Base-by-base conservation (phyloP, 2,113 vertebrate genomes). In the Cyanoderma ruficeps region DNA sequence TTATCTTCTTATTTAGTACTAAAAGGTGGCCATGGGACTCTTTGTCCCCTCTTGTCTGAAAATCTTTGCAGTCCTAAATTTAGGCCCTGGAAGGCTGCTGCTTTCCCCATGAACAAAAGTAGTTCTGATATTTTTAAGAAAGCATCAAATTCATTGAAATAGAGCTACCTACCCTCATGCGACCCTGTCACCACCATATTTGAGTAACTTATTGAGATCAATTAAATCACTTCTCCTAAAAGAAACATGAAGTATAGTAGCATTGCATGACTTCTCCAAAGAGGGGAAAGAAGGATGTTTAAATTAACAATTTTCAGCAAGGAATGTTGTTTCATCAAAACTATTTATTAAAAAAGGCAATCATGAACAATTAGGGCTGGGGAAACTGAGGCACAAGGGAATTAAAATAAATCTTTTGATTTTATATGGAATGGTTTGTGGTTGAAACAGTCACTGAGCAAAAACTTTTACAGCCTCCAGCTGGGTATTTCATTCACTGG, bases 301-400 rank as follows among this genome's bases (percentile, higher is more conserved):
- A 67, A 90, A 89, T 64, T 27, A 95, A n/a, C 23, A 13, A 27
- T 83, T 94, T 94, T 60, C 42, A 78, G 39, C 0, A 1, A 81
- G 55, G 71, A 83, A 75, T 39, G 68, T 83, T 81, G 76, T 87
- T 83, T 87, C 68, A 84, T 90, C 76, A 44, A 70, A 90, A n/a
- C 7, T 35, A 69, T 87, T 74, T 94, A 55, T 80, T 83, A 35
- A 53, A 90, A 83, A 88, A 88, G 19, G 25, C 49, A 88, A 81
- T 86, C 9, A 60, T 57, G 76, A 86, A 81, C 67, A 93, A 93
- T 88, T 90, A 92, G 13, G 19, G 8, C 18, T 46, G 41, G 90
- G 92, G 85, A 96, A 94, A 96, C 93, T 94, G 94, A 97, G 94
- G 83, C 76, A 92, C 47, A 1, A 50, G 88, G 85, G 93, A 94